Percentiles rank a stretch among this genome's conserved stretches.
phyloP scores from a whole-genome alignment of 2,888 invertebrate species.

The Drosophila dives region DNA sequence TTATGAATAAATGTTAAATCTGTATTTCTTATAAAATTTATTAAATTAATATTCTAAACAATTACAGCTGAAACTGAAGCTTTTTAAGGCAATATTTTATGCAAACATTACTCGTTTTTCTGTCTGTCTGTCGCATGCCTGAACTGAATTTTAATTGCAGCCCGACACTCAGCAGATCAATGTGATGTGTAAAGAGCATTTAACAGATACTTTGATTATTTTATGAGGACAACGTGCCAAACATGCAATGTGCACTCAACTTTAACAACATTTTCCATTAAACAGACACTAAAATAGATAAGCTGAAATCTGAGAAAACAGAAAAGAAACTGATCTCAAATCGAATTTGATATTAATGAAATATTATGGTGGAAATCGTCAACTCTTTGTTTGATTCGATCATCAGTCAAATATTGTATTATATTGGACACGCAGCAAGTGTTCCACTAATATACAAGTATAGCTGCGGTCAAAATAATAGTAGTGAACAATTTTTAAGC shows the following conservation, averaged over 20 bases:
- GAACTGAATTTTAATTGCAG: constrained; percentile 67
- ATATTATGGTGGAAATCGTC: neutral
- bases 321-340: neutral
- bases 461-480: neutral
- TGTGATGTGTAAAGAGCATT: constrained; percentile 65
- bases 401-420: constrained; percentile 39
- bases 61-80: constrained; percentile 21
- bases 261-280: neutral
- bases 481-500: neutral
- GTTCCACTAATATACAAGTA: neutral
- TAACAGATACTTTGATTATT: constrained; percentile 69
- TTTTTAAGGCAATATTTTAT: constrained; percentile 19
- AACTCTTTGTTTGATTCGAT: constrained; percentile 10
- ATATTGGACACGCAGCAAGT: neutral
- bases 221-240: constrained; percentile 72
- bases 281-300: constrained; percentile 7
- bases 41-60: neutral
- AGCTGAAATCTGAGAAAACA: neutral
- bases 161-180: constrained; percentile 25
- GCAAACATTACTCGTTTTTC: neutral
- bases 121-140: constrained; percentile 26
- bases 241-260: constrained; percentile 18
- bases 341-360: neutral
- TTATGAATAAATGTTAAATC: constrained; percentile 13
- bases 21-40: no score